Evolutionary conservation across 1,140 invertebrate genomes (phyloP), one percentile per base, ranked within the genome.

Genomic region (Papilio glaucus): DNA sequence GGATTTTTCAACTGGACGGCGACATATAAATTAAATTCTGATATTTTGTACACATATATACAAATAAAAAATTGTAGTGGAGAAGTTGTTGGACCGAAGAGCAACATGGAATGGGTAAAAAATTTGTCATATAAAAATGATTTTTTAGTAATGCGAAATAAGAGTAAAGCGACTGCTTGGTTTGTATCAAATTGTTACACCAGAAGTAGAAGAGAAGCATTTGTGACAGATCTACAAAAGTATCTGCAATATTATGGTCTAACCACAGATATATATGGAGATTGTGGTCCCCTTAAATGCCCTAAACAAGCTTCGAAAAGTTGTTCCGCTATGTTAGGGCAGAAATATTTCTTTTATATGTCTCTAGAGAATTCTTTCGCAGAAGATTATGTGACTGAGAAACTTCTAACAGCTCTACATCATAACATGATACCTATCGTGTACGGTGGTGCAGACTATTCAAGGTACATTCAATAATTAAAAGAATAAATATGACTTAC

Each of bases 321-420:
- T 39, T 95, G 94, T 61, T 91, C 93, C 72, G 63, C 73, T 0
- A 80, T 89, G 26, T 74, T 95, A 21, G 83, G 89, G 8, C 89
- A 87, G 1, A 78, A 94, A 39, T 96, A 96, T 84, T 95, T 94
- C 74, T 96, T 96, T 80, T 96, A 96, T 82, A 81, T 96, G 68
- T 93, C 96, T 0, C 95, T 96, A 63, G 96, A 96, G 84, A 96
- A 96, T 85, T 94, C 94, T 15, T 88, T 94, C 39, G 91, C 92
- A 72, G 86, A 93, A 70, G 95, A 95, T 85, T 96, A 96, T 81
- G 93, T 95, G 4, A 96, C 95, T 0, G 95, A 96, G 75, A 96
- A 96, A 77, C 81, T 96, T 33, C 95, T 94, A 81, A 88, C 83
- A 6, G 87, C 93, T 10, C 72, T 95, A 24, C 83, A 90, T 73